These are phyloP conservation scores for Gastrophryne carolinensis DNA, from an alignment of 2,797 vertebrate species.

Conservation along the genomic window DNA sequence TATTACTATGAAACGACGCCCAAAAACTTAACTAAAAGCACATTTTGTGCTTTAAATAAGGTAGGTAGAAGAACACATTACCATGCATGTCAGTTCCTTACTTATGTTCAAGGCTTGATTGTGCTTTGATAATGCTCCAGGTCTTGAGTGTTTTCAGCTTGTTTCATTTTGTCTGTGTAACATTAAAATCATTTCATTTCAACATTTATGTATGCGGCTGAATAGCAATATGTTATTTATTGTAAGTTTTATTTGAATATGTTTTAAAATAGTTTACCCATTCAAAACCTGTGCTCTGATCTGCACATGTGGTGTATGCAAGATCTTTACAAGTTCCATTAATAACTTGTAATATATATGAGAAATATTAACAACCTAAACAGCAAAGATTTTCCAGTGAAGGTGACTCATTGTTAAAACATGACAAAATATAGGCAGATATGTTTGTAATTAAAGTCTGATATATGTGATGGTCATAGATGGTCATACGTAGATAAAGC, in stretches of 20 bases:
- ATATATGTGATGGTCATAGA: no score
- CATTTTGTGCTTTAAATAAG: not conserved
- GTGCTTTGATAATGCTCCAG: conserved; percentile 1
- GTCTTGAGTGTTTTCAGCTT: not conserved
- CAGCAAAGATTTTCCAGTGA: not conserved
- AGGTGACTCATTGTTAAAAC: not conserved
- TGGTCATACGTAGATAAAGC: no score
- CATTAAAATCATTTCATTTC: not conserved
- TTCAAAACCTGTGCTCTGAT: not conserved
- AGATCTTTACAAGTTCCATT: not conserved
- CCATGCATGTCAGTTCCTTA: conserved; percentile 4
- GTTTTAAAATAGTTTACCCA: not conserved
- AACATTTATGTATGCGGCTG: not conserved
- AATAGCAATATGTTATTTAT: not conserved
- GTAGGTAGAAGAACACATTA: not conserved
- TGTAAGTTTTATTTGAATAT: not conserved
- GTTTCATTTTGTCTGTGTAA: not conserved
- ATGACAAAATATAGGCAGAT: no score
- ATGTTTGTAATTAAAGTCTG: no score
- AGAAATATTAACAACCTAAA: not conserved
- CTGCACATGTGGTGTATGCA: not conserved
- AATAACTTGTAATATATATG: not conserved
- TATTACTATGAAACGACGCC: not conserved
- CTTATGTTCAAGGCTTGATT: not conserved
- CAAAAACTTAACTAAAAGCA: not conserved